Evolutionary conservation across 2,797 vertebrate genomes (phyloP).

Genomic region (Anabas testudineus): DNA sequence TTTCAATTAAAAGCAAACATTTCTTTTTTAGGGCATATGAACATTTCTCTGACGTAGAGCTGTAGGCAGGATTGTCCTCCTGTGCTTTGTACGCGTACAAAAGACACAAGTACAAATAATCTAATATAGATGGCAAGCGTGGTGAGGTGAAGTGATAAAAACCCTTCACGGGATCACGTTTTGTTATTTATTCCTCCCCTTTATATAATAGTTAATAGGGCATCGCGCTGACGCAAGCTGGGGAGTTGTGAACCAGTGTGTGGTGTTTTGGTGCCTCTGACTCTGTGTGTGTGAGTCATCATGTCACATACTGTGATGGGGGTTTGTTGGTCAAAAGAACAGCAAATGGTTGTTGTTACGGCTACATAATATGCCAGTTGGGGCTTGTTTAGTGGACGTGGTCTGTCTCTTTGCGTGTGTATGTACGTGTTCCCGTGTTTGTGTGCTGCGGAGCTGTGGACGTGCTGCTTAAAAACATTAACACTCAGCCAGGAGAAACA

Average conservation of each 20-base stretch:
- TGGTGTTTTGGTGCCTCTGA: constrained; percentile 55
- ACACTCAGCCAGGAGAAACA: constrained; percentile 18
- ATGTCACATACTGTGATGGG: constrained; percentile 57
- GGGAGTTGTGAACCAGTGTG: constrained; percentile 63
- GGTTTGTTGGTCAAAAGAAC: constrained; percentile 73
- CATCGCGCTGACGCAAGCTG: constrained; percentile 57
- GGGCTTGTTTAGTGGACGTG: constrained; percentile 34
- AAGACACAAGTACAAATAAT: not conserved
- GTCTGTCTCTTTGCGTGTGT: constrained; percentile 8
- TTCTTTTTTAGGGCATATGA: not conserved
- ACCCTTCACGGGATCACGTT: constrained; percentile 17
- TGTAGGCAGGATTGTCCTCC: not conserved
- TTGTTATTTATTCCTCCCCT: constrained; percentile 49
- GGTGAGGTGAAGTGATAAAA: constrained; percentile 13
- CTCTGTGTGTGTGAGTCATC: constrained; percentile 69
- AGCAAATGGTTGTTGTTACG: constrained; percentile 67
- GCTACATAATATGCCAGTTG: constrained; percentile 53
- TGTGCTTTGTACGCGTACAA: constrained; percentile 1
- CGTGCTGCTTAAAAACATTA: constrained; percentile 24
- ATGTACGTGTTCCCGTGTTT: not conserved
- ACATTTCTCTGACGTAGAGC: not conserved
- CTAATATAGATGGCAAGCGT: not conserved
- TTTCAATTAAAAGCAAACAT: not conserved
- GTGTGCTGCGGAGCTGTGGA: constrained; percentile 4
- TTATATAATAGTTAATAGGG: constrained; percentile 57